A percentile compares a stretch with the other conserved stretches of the same genome.
These are phyloP conservation scores for Pangasius macronema DNA, from an alignment of 2,797 vertebrate species.

Conservation along the genomic window DNA sequence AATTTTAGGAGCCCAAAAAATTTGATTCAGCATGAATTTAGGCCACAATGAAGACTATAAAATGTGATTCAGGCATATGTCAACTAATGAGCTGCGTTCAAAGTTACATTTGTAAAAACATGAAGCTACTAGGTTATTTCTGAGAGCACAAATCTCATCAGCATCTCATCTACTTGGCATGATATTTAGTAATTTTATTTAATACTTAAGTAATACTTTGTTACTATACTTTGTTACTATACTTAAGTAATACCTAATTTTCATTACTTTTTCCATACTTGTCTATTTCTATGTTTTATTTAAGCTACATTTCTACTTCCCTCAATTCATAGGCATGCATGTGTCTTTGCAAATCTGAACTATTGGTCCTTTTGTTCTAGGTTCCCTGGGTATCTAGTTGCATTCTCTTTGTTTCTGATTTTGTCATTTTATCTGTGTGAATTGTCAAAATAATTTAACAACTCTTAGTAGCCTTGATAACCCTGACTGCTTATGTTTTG, in stretches of 20 bases:
- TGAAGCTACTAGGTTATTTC: neutral
- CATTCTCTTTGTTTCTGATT: too few relatives aligned
- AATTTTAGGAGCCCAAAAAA: neutral
- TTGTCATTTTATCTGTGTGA: too few relatives aligned
- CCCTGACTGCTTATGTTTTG: too few relatives aligned
- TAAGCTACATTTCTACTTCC: neutral
- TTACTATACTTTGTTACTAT: neutral
- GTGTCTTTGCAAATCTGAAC: neutral
- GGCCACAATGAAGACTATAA: neutral
- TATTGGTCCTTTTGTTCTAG: too few relatives aligned
- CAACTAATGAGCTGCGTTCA: neutral
- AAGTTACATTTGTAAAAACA: neutral
- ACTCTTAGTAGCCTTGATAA: too few relatives aligned
- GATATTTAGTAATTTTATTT: neutral
- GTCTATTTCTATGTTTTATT: neutral
- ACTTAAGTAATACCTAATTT: neutral
- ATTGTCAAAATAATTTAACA: too few relatives aligned
- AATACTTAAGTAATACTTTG: neutral
- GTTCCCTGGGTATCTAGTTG: too few relatives aligned
- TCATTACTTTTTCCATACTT: neutral
- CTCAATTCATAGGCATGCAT: neutral
- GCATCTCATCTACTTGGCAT: neutral
- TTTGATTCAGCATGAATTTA: neutral
- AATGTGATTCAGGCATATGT: neutral
- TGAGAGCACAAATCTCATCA: neutral